phyloP scores from a whole-genome alignment of 2,888 invertebrate genomes.

The Homarus gammarus region DNA sequence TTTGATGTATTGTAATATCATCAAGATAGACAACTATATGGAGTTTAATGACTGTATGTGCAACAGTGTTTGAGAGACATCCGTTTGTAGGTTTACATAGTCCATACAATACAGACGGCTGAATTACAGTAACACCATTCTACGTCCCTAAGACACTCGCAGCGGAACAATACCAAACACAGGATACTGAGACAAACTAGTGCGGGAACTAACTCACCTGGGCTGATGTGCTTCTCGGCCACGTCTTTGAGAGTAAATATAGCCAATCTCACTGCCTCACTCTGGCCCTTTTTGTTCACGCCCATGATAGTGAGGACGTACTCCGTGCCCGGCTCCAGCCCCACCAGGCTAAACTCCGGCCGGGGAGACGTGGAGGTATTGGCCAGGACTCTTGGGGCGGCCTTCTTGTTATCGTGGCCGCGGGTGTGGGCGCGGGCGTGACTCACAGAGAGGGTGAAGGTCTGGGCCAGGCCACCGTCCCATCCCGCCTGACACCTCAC shows the following conservation, averaged over 20 bases:
- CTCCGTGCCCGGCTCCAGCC: conserved; percentile 80
- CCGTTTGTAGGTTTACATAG: no score
- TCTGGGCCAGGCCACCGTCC: conserved; percentile 73
- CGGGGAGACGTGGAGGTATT: conserved; percentile 67
- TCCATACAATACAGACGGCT: no score
- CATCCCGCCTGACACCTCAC: conserved; percentile 72
- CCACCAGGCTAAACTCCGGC: conserved; percentile 64
- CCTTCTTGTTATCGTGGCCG: conserved; percentile 34
- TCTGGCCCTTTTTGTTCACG: conserved; percentile 91
- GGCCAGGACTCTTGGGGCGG: conserved; percentile 50
- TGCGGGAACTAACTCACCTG: conserved; percentile 56
- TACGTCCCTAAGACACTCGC: no score
- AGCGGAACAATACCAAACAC: no score
- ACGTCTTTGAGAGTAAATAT: conserved; percentile 91
- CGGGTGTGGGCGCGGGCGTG: conserved; percentile 48
- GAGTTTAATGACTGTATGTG: no score
- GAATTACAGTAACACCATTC: no score
- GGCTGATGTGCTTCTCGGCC: conserved; percentile 83
- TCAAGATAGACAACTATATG: no score
- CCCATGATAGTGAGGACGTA: conserved; percentile 84
- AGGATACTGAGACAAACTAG: no score
- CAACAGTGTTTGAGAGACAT: no score
- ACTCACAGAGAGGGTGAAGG: conserved; percentile 65
- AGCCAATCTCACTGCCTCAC: conserved; percentile 90
- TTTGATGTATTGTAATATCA: no score